Conservation (phyloP, 2,888 invertebrate species). For the Drosophila longiperda region DNA sequence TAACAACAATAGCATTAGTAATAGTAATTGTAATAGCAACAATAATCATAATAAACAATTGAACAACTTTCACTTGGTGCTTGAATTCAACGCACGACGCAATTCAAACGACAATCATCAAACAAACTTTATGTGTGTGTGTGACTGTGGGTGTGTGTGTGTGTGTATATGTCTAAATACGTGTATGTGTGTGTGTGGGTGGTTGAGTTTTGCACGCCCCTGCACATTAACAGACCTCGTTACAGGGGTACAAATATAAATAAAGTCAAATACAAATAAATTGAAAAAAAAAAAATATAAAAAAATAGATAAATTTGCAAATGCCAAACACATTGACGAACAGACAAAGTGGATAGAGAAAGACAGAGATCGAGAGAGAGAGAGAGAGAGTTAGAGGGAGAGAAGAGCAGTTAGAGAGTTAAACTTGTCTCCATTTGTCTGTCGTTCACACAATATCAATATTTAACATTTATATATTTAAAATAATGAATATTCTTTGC, state of each 20-base stretch:
- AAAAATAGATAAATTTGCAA: constrained; percentile 15
- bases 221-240: constrained; percentile 51
- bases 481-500: neutral
- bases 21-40: constrained; percentile 58
- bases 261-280: constrained; percentile 7
- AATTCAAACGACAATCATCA: constrained; percentile 68
- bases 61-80: constrained; percentile 83
- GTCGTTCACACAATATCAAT: neutral
- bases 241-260: constrained; percentile 38
- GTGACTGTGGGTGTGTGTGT: constrained; percentile 13
- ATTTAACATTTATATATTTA: neutral
- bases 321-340: constrained; percentile 23
- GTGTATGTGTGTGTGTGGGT: constrained; percentile 35
- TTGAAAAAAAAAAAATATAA: constrained; percentile 8
- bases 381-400: neutral
- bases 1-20: constrained; percentile 46
- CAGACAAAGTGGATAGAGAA: neutral
- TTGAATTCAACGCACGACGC: constrained; percentile 82
- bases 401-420: neutral
- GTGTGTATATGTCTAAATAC: constrained; percentile 16
- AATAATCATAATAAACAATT: constrained; percentile 76
- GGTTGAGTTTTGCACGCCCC: constrained; percentile 54
- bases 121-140: constrained; percentile 10
- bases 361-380: neutral
- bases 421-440: neutral